Conservation (phyloP, 2,888 invertebrate genomes). For the Trichopoda pennipes region DNA sequence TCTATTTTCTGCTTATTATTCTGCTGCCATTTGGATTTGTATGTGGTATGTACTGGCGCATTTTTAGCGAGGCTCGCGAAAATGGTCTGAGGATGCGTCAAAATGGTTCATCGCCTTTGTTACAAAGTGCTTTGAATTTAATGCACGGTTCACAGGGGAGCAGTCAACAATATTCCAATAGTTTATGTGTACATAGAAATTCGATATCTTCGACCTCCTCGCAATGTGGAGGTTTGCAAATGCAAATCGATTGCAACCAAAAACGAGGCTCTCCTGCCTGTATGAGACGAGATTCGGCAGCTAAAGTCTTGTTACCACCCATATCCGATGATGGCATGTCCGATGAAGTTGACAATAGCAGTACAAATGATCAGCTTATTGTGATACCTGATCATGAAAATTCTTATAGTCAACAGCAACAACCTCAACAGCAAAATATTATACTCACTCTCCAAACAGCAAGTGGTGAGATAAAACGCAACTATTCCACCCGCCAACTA, state of each 20-base stretch:
- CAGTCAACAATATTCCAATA: constrained; percentile 73
- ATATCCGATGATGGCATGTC: constrained; percentile 77
- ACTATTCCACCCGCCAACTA: constrained; percentile 79
- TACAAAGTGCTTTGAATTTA: constrained; percentile 80
- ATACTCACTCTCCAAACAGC: constrained; percentile 79
- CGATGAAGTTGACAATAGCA: constrained; percentile 69
- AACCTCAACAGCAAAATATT: constrained; percentile 69
- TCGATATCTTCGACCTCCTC: constrained; percentile 78
- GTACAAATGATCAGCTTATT: constrained; percentile 61
- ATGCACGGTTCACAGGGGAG: constrained; percentile 72
- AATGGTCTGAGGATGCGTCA: constrained; percentile 81
- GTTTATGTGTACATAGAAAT: constrained; percentile 76
- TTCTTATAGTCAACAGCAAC: constrained; percentile 46
- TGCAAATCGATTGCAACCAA: constrained; percentile 78
- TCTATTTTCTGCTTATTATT: constrained; percentile 80
- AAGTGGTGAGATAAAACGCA: constrained; percentile 80
- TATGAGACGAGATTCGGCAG: constrained; percentile 77
- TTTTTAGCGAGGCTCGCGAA: constrained; percentile 80
- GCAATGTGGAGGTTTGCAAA: constrained; percentile 78
- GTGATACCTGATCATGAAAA: constrained; percentile 71
- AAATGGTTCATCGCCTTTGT: constrained; percentile 80
- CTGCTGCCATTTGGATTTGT: constrained; percentile 80
- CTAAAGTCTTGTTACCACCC: constrained; percentile 76
- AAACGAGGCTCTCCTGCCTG: constrained; percentile 74
- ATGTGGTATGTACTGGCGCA: constrained; percentile 81